Evolutionary conservation across 2,113 vertebrate genomes (phyloP), one percentile per base, ranked within the genome.

Genomic region (Tiliqua scincoides): DNA sequence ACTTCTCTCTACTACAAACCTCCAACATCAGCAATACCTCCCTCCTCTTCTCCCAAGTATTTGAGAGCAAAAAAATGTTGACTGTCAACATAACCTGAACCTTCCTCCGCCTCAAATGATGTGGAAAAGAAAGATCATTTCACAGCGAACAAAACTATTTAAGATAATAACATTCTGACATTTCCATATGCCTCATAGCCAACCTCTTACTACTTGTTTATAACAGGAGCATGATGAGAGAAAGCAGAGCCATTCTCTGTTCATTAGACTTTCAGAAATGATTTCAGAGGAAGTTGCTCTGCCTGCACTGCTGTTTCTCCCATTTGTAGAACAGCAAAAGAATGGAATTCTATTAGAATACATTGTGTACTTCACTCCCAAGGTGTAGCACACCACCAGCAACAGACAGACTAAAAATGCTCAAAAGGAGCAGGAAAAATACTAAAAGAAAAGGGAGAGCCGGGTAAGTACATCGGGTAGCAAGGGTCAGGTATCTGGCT

Each of bases 71-170:
- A 23, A 83, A 88, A 25, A 75, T 9, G 74, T 6, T 73, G 32
- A 84, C 23, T 82, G 32, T n/a, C 86, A 94, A 87, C 89, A 82
- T 52, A 40, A 83, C 32, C 10, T 43, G 88, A 89, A 35, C 20
- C 78, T 85, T 87, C 75, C 48, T 80, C 1, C 0, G 43, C 15
- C 73, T 27, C 54, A 87, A 88, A 86, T 12, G 17, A 72, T 37
- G 63, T n/a, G n/a, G 87, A 87, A 80, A 62, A 84, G 72, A 89
- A 93, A 84, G 11, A 82, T 3, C 17, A n/a, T 65, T 88, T 67
- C 82, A 30, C 35, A 88, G 68, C 17, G 18, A 87, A 84, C 43
- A 9, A n/a, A 87, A 20, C 84, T 85, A 82, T 8, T 52, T 59
- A 80, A 85, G 52, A 48, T 25, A 82, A 0, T 70, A 90, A 48